Conservation (phyloP, 2,113 vertebrate genomes). For the Paraplagusia blochii region DNA sequence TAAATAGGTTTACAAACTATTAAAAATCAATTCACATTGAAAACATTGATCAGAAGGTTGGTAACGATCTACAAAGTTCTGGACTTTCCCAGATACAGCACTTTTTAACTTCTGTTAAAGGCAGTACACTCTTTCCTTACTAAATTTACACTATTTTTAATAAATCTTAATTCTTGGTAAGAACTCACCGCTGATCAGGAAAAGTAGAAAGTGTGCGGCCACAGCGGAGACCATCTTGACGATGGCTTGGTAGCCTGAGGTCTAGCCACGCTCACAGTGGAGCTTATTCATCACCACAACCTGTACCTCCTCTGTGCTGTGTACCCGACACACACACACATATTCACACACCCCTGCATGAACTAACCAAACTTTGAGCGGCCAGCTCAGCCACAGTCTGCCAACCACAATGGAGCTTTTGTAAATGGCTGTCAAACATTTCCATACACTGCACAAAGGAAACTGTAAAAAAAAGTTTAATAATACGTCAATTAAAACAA, state of each 20-base stretch:
- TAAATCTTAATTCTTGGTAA: background rate
- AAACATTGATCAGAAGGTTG: too few relatives aligned
- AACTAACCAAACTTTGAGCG: conserved; percentile 43
- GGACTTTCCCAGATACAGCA: too few relatives aligned
- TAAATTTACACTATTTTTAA: background rate
- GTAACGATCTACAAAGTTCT: too few relatives aligned
- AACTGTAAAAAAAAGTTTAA: background rate
- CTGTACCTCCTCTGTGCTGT: conserved; percentile 27
- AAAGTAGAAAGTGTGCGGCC: conserved; percentile 35
- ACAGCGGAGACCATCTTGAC: conserved; percentile 59
- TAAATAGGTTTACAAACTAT: too few relatives aligned
- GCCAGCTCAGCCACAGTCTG: conserved; percentile 31
- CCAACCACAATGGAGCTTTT: conserved; percentile 62
- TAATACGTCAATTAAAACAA: background rate
- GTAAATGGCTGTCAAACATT: conserved; percentile 27
- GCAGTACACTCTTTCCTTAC: background rate
- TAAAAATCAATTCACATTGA: too few relatives aligned
- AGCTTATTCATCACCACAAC: conserved; percentile 56
- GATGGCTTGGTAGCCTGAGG: conserved; percentile 29
- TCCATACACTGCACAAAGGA: conserved; percentile 17
- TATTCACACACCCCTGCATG: conserved; percentile 16
- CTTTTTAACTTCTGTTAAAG: too few relatives aligned
- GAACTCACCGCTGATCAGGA: conserved; percentile 61
- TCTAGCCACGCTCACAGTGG: conserved; percentile 44
- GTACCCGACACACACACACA: conserved; percentile 12